A percentile compares a stretch with the other conserved stretches of the same genome.
phyloP scores from a whole-genome alignment of 2,113 vertebrate genomes.

The Pagrus major region DNA sequence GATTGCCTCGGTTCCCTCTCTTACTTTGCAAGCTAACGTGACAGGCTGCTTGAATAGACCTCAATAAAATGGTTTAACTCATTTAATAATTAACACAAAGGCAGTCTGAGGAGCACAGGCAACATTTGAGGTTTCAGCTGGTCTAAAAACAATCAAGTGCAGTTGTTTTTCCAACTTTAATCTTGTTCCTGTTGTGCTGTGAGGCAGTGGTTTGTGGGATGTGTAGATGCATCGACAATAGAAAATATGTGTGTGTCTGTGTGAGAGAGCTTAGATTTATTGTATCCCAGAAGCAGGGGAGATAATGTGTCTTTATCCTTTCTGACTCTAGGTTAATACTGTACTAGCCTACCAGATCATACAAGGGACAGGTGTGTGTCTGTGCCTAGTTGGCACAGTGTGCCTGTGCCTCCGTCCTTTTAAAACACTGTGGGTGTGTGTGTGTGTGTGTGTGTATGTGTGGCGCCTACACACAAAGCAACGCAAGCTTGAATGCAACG shows the following conservation, averaged over 20 bases:
- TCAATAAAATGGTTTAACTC: constrained; percentile 33
- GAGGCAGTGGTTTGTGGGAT: constrained; percentile 6
- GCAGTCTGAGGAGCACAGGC: neutral
- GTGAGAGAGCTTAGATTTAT: constrained; percentile 43
- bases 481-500: neutral
- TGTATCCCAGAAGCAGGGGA: constrained; percentile 49
- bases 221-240: constrained; percentile 7
- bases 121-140: neutral
- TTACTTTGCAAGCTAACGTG: neutral
- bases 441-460: constrained; percentile 1
- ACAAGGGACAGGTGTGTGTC: constrained; percentile 51
- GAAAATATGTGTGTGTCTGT: constrained; percentile 14
- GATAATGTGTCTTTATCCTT: constrained; percentile 73
- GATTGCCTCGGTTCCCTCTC: neutral
- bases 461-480: constrained; percentile 1
- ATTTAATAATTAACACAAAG: constrained; percentile 42
- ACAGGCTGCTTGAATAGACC: constrained; percentile 28
- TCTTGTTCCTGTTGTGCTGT: neutral
- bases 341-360: constrained; percentile 73
- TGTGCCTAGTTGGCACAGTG: too few relatives aligned
- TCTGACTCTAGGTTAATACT: constrained; percentile 75
- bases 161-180: neutral
- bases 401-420: neutral
- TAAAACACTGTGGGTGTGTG: constrained; percentile 1
- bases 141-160: neutral